A percentile compares a stretch with the other conserved stretches of the same genome.
phyloP scores from a whole-genome alignment of 1,140 invertebrate species.

The Acromyrmex charruanus region DNA sequence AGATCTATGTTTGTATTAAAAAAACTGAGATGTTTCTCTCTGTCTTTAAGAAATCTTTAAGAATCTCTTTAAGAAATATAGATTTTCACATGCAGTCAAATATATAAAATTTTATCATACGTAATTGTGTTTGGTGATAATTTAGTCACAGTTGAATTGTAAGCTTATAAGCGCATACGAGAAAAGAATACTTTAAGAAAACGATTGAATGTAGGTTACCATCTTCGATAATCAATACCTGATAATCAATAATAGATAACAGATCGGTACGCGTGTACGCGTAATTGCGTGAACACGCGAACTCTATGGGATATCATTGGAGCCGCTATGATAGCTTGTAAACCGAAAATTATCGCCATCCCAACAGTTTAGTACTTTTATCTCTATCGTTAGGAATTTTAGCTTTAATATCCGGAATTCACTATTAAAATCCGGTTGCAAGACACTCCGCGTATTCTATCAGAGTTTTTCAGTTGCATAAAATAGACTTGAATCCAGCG shows the following conservation, averaged over 20 bases:
- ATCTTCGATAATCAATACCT: constrained; percentile 26
- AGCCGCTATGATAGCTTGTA: neutral
- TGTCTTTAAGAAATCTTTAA: too few species aligned
- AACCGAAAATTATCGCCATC: neutral
- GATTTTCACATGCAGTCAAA: constrained; percentile 14
- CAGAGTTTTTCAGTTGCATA: neutral
- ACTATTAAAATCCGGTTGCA: neutral
- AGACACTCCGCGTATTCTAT: neutral
- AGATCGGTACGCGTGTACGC: constrained; percentile 17
- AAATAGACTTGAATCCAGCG: neutral
- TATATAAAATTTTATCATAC: neutral
- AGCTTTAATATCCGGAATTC: neutral
- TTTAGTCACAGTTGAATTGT: neutral
- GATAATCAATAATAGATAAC: constrained; percentile 31
- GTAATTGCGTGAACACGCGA: constrained; percentile 16
- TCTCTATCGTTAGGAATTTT: neutral
- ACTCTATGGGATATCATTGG: neutral
- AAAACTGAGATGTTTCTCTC: neutral
- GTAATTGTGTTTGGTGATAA: neutral
- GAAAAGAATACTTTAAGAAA: constrained; percentile 3
- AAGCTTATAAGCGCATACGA: neutral
- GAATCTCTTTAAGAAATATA: neutral
- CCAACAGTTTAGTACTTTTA: neutral
- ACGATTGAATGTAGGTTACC: constrained; percentile 21
- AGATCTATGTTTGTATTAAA: neutral